phyloP scores from a whole-genome alignment of 1,140 invertebrate genomes.

The Atta texana region DNA sequence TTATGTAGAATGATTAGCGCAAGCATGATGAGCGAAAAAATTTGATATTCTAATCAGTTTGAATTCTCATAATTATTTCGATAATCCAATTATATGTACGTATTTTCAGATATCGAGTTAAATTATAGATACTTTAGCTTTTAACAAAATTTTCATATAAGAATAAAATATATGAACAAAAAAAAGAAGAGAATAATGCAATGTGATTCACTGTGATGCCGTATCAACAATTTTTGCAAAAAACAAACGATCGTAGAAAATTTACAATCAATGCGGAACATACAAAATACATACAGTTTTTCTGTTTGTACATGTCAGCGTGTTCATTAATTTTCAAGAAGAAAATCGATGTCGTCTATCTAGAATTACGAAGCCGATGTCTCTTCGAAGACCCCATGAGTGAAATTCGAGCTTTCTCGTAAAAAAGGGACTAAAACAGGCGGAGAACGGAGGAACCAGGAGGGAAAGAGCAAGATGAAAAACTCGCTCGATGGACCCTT shows the following conservation, averaged over 20 bases:
- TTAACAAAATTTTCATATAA: too few relatives aligned
- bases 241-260: slow-evolving; percentile 47
- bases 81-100: too few relatives aligned
- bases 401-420: slow-evolving; percentile 79
- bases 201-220: slow-evolving; percentile 37
- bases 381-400: slow-evolving; percentile 67
- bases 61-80: too few relatives aligned
- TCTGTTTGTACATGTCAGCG: slow-evolving; percentile 67
- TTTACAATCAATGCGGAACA: not conserved
- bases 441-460: not conserved
- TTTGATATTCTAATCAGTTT: too few relatives aligned
- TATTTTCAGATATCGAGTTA: too few relatives aligned
- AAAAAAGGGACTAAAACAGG: slow-evolving; percentile 19
- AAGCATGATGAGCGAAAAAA: too few relatives aligned
- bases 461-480: slow-evolving; percentile 35
- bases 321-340: slow-evolving; percentile 81
- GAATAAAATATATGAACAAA: not conserved
- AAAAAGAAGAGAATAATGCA: not conserved
- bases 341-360: slow-evolving; percentile 77
- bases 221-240: slow-evolving; percentile 34
- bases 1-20: too few relatives aligned
- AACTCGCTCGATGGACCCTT: not conserved
- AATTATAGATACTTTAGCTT: too few relatives aligned
- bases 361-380: slow-evolving; percentile 76
- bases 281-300: slow-evolving; percentile 33